Evolutionary conservation across 2,888 invertebrate genomes (phyloP).

Genomic region (Nowickia ferox): DNA sequence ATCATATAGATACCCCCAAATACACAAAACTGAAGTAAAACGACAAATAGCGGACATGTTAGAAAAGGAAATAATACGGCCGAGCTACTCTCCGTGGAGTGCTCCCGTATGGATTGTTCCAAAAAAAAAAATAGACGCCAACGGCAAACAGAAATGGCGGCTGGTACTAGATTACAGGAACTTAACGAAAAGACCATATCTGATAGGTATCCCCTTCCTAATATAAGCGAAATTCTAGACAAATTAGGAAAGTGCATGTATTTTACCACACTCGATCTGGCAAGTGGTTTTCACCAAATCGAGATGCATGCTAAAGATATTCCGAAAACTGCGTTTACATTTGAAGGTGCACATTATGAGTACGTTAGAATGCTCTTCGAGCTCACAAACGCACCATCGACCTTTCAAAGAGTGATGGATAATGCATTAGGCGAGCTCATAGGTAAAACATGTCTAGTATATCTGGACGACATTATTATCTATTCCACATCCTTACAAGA

Average conservation of each 20-base stretch:
- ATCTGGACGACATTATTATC: neutral
- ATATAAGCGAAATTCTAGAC: neutral
- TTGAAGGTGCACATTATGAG: neutral
- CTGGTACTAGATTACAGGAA: neutral
- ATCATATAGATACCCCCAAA: too few species aligned
- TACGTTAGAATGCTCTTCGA: neutral
- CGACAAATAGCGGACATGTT: too few species aligned
- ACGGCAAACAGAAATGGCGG: neutral
- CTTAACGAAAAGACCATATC: neutral
- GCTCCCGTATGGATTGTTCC: too few species aligned
- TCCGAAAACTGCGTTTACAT: neutral
- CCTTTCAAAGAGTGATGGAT: too few species aligned
- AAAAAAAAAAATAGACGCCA: neutral
- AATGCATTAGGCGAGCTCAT: too few species aligned
- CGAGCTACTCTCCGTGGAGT: neutral
- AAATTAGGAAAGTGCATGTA: too few species aligned
- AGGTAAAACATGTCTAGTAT: too few species aligned
- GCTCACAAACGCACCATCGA: neutral
- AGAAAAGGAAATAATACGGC: neutral
- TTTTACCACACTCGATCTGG: neutral
- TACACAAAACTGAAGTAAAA: too few species aligned
- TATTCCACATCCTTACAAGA: too few species aligned
- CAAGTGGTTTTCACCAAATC: neutral
- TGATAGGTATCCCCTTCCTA: neutral
- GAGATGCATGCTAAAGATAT: neutral